Percentiles rank a stretch among this genome's conserved stretches.
Evolutionary conservation across 2,888 invertebrate species (phyloP).

Genomic region (Lumbricus terrestris): DNA sequence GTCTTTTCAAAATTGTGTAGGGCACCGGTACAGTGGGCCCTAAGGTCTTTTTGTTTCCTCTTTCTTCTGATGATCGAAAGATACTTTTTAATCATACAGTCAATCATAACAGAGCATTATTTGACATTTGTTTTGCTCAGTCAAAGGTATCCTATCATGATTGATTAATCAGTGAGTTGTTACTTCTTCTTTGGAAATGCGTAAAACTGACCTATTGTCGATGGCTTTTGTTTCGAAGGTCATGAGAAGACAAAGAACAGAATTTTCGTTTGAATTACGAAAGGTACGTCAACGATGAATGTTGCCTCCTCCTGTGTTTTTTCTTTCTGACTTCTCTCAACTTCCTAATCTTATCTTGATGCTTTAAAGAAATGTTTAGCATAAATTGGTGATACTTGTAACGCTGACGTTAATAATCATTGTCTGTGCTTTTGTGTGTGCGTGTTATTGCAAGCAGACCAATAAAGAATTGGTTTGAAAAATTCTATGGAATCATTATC

Average conservation of each 20-base stretch:
- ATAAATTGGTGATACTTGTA: background rate
- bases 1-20: background rate
- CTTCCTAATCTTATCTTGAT: background rate
- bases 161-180: background rate
- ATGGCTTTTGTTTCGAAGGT: constrained; percentile 58
- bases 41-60: no score
- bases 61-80: no score
- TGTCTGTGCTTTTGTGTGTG: no score
- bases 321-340: background rate
- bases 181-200: background rate
- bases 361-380: no score
- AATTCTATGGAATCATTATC: no score
- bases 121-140: no score
- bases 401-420: no score
- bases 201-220: background rate
- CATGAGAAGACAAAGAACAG: constrained; percentile 93
- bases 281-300: constrained; percentile 66
- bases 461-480: no score
- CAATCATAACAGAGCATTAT: no score
- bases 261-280: constrained; percentile 91
- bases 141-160: background rate
- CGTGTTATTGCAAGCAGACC: no score
- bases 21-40: background rate
- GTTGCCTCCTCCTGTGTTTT: background rate
- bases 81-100: no score